Base-by-base conservation (phyloP, 2,113 vertebrate genomes). In the Pituophis catenifer region DNA sequence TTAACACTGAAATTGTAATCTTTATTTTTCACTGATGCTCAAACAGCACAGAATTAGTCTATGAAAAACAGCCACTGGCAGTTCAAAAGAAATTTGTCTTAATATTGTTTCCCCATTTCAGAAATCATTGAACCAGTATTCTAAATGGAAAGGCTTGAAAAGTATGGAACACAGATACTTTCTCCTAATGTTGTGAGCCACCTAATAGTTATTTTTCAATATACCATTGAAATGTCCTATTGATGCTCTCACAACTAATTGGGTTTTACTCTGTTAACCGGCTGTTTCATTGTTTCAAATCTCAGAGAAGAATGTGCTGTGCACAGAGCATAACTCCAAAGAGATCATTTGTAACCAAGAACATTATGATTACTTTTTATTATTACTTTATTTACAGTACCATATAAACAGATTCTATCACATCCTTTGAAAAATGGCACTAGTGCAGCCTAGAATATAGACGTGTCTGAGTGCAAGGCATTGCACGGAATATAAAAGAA, bases 51-150 rank as follows among this genome's bases (percentile, higher is more conserved):
- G 95, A 86, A 93, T 38, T 92, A 94, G 62, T 12, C 8, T 92
- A 6, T 53, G 89, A 23, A 92, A 91, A 94, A 24, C 96, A 0
- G 9, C 24, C 52, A 94, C 3, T 90, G 17, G 93, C 38, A 91
- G 92, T 91, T 93, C 89, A 85, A 95, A 95, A 6, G 3, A 95
- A 89, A 95, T 94, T 75, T 93, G 50, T 94, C 85, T 87, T 87
- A 93, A 93, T 23, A 3, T 93, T 95, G 33, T 81, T 91, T 89
- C 26, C 3, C 92, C 19, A 91, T 33, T 57, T 95, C 89, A 54
- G 3, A 94, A n/a, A 90, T 95, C 87, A 59, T 53, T 95, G 93
- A 94, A 70, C 1, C 70, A 95, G 86, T 2, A 52, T 90, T 96
- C 93, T 93, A 57, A 94, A 93, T 3, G 38, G 38, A 95, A 92